Evolutionary conservation across 2,113 vertebrate genomes (phyloP).

Genomic region (Lagopus muta): DNA sequence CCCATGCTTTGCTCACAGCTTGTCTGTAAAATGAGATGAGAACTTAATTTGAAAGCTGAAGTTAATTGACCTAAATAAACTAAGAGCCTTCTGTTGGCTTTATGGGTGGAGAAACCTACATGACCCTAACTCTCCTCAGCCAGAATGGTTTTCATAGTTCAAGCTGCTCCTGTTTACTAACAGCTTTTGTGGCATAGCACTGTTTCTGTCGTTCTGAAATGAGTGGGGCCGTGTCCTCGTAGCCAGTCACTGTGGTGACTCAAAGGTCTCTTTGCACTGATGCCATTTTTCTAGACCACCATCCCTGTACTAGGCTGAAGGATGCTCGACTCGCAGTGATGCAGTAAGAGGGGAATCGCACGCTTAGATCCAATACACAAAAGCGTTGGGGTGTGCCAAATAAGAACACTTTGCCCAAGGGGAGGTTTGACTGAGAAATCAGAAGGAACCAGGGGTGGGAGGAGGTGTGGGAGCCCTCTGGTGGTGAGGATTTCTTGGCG

Average conservation of each 20-base stretch:
- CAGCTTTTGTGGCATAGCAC: neutral
- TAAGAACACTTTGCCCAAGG: neutral
- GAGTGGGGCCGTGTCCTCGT: neutral
- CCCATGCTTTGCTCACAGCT: slow-evolving; percentile 55
- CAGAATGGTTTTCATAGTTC: neutral
- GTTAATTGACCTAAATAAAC: slow-evolving; percentile 69
- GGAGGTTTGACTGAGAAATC: too few relatives aligned
- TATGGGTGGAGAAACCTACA: neutral
- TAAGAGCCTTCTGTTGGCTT: slow-evolving; percentile 57
- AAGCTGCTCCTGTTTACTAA: neutral
- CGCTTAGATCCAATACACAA: neutral
- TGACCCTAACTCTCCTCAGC: neutral
- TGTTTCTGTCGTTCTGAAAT: neutral
- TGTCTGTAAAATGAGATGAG: slow-evolving; percentile 54
- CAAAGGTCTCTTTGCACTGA: neutral
- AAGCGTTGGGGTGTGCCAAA: neutral
- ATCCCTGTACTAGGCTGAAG: neutral
- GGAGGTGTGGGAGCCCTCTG: neutral
- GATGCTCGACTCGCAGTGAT: neutral
- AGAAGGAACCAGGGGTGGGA: neutral
- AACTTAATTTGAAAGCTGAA: slow-evolving; percentile 64
- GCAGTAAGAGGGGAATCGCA: neutral
- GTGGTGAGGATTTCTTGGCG: neutral
- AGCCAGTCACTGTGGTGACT: neutral
- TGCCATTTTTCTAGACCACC: neutral